phyloP scores from a whole-genome alignment of 2,113 vertebrate genomes.

The Hippocampus mohnikei region DNA sequence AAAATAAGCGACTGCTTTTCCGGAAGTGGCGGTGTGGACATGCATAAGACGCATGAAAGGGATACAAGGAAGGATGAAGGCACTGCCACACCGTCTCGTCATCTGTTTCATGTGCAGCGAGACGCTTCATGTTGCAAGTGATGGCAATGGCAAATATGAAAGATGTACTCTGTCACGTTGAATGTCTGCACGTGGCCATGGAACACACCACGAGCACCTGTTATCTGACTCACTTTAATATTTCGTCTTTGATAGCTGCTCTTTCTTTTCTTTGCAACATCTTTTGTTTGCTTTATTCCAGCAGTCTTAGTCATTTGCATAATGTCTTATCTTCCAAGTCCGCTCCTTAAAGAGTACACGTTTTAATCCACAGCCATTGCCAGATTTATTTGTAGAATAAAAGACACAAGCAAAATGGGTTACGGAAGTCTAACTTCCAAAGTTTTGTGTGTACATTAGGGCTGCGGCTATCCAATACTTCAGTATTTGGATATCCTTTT shows the following conservation, averaged over 20 bases:
- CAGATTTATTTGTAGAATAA: background rate
- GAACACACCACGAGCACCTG: slow-evolving; percentile 21
- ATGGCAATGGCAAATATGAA: slow-evolving; percentile 28
- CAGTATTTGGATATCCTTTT: too few relatives aligned
- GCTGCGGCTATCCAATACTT: too few relatives aligned
- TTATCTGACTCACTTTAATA: slow-evolving; percentile 23
- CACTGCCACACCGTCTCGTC: slow-evolving; percentile 3
- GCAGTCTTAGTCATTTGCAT: slow-evolving; percentile 19
- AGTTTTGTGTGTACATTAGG: too few relatives aligned
- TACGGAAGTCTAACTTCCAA: background rate
- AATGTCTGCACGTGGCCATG: slow-evolving; percentile 18
- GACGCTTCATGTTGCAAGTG: slow-evolving; percentile 24
- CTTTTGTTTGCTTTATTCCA: slow-evolving; percentile 16
- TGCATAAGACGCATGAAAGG: slow-evolving; percentile 11
- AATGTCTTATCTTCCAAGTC: background rate
- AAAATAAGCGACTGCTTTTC: slow-evolving; percentile 48
- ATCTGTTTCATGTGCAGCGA: slow-evolving; percentile 31
- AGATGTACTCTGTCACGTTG: slow-evolving; percentile 9
- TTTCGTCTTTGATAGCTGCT: slow-evolving; percentile 5
- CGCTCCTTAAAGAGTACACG: background rate
- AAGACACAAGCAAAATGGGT: background rate
- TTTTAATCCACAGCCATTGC: background rate
- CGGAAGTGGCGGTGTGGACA: slow-evolving; percentile 39
- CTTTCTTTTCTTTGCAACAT: slow-evolving; percentile 7
- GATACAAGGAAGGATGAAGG: slow-evolving; percentile 14